Conservation (phyloP, 2,888 invertebrate species). For the Psococerastis gibbosa region DNA sequence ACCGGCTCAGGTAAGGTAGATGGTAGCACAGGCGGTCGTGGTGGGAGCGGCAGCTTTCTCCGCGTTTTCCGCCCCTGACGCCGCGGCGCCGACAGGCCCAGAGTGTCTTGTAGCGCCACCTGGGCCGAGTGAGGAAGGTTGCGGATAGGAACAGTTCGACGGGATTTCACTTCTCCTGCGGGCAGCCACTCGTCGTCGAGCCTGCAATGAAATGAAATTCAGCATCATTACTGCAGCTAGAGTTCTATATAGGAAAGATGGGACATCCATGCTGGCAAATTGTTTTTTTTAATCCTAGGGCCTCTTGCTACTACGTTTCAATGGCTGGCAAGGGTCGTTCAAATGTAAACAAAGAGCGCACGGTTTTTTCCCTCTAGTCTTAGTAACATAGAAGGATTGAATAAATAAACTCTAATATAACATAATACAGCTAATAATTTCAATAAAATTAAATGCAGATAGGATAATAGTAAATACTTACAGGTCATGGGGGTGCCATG, state of each 20-base stretch:
- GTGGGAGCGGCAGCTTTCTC: background rate
- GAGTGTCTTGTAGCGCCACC: background rate
- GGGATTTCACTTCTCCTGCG: slow-evolving; percentile 32
- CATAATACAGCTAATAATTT: no score
- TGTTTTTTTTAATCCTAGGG: no score
- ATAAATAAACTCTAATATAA: no score
- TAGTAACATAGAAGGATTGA: no score
- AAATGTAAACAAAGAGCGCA: no score
- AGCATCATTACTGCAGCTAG: no score
- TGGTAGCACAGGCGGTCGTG: background rate
- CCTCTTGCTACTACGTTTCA: no score
- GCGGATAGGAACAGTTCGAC: slow-evolving; percentile 24
- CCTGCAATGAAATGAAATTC: slow-evolving; percentile 32
- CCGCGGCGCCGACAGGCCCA: background rate
- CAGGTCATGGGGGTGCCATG: slow-evolving; percentile 74
- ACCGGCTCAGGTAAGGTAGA: no score
- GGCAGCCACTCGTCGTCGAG: slow-evolving; percentile 73
- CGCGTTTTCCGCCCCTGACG: background rate
- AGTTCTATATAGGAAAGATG: background rate
- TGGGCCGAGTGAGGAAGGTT: slow-evolving; percentile 11
- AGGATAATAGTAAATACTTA: no score
- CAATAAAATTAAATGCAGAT: no score
- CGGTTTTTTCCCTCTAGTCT: no score
- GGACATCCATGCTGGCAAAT: slow-evolving; percentile 7
- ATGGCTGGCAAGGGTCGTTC: no score